Evolutionary conservation across 2,113 vertebrate species (phyloP).

Genomic region (Tachycineta bicolor): DNA sequence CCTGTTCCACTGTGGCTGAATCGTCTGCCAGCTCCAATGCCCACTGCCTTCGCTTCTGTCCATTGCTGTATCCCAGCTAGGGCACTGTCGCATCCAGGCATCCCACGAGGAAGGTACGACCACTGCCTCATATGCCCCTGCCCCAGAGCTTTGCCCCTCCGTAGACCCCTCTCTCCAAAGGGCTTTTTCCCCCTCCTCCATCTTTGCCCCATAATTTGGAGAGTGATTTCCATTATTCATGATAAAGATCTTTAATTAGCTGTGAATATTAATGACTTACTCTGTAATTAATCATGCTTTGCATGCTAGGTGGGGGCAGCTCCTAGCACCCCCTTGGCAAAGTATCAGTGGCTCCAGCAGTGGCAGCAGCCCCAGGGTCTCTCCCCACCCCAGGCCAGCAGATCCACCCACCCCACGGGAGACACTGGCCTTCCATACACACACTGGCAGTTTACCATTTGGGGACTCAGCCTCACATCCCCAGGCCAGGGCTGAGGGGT

Average conservation of each 20-base stretch:
- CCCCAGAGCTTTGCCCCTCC: neutral
- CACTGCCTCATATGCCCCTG: accelerated
- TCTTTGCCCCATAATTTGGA: conserved; percentile 35
- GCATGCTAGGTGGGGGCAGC: neutral
- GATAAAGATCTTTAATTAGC: conserved; percentile 74
- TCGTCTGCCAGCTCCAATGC: neutral
- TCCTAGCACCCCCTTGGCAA: neutral
- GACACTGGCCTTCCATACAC: neutral
- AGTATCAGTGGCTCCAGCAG: neutral
- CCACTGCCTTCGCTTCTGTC: neutral
- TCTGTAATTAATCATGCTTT: conserved; percentile 69
- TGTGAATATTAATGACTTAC: conserved; percentile 73
- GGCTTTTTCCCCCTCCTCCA: neutral
- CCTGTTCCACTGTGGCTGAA: neutral
- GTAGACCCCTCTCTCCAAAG: neutral
- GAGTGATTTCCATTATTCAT: conserved; percentile 55
- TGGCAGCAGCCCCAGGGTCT: neutral
- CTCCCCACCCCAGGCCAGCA: neutral
- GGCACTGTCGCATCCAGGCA: neutral
- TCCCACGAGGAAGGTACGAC: no score
- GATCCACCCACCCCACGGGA: accelerated
- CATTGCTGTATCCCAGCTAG: neutral
- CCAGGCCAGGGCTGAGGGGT: neutral
- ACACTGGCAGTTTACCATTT: neutral
- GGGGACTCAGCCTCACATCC: neutral